Evolutionary conservation across 2,888 invertebrate species (phyloP).

Genomic region (Venusia cambrica): DNA sequence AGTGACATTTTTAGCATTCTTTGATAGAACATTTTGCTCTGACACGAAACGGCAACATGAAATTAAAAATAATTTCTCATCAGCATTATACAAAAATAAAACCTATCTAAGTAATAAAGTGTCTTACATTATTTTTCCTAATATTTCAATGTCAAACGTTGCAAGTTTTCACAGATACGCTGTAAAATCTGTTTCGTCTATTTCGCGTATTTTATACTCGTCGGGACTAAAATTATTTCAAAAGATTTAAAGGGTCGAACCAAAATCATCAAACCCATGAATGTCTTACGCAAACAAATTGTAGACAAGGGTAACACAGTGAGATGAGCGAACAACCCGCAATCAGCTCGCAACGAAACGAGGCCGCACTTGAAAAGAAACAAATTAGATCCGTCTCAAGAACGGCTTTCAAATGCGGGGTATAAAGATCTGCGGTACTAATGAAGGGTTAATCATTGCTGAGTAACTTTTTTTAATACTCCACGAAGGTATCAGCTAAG

Average conservation of each 20-base stretch:
- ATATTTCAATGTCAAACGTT: too few species aligned
- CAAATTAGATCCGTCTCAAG: constrained; percentile 75
- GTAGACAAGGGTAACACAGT: constrained; percentile 46
- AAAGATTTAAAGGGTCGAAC: constrained; percentile 20
- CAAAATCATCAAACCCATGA: constrained; percentile 37
- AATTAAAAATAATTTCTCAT: too few species aligned
- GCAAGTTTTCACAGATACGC: too few species aligned
- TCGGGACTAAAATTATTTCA: constrained; percentile 11
- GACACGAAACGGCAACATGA: too few species aligned
- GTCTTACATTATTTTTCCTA: too few species aligned
- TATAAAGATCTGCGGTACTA: constrained; percentile 58
- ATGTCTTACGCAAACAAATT: constrained; percentile 55
- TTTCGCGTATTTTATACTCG: too few species aligned
- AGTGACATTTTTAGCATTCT: constrained; percentile 5
- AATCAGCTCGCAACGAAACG: constrained; percentile 58
- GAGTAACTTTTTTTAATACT: constrained; percentile 20
- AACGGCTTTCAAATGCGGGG: constrained; percentile 61
- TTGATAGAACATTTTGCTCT: constrained; percentile 1
- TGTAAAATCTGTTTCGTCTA: too few species aligned
- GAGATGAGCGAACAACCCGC: constrained; percentile 59
- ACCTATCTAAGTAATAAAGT: too few species aligned
- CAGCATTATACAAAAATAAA: too few species aligned
- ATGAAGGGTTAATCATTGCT: constrained; percentile 59
- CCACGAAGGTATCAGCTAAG: too few species aligned
- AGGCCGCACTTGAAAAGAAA: constrained; percentile 69